phyloP scores from a whole-genome alignment of 2,113 vertebrate species.

The Pedionomus torquatus region DNA sequence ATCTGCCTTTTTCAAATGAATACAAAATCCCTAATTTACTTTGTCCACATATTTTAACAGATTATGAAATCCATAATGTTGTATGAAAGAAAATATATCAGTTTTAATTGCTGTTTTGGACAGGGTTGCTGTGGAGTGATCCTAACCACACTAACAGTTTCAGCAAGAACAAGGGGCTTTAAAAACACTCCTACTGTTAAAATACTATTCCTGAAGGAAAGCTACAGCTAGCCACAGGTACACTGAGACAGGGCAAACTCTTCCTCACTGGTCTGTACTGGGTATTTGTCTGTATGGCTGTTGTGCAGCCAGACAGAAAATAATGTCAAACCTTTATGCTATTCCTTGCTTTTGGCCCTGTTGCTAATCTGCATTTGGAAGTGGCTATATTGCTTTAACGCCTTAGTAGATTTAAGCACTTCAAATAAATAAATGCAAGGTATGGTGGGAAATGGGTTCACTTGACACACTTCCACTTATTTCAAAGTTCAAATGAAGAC shows the following conservation, averaged over 20 bases:
- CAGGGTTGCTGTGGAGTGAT: neutral
- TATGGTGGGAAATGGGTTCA: neutral
- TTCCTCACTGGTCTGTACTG: neutral
- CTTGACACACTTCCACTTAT: neutral
- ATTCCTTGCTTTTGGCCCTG: neutral
- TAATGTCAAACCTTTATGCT: neutral
- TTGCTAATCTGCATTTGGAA: neutral
- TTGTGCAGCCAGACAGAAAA: neutral
- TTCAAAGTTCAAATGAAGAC: neutral
- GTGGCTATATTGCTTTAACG: neutral
- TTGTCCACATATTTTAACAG: neutral
- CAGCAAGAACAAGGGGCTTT: neutral
- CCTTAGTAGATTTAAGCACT: neutral
- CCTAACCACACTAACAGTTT: neutral
- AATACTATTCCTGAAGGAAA: neutral
- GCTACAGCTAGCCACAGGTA: neutral
- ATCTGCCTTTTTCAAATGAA: neutral
- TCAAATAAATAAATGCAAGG: neutral
- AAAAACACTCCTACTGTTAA: neutral
- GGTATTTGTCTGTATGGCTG: neutral
- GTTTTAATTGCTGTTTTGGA: neutral
- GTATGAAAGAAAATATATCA: neutral
- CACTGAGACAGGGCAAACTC: neutral
- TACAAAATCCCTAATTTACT: neutral
- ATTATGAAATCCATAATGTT: neutral